Evolutionary conservation across 2,888 invertebrate genomes (phyloP), one percentile per base, ranked within the genome.

Genomic region (Oscheius myriophilus): DNA sequence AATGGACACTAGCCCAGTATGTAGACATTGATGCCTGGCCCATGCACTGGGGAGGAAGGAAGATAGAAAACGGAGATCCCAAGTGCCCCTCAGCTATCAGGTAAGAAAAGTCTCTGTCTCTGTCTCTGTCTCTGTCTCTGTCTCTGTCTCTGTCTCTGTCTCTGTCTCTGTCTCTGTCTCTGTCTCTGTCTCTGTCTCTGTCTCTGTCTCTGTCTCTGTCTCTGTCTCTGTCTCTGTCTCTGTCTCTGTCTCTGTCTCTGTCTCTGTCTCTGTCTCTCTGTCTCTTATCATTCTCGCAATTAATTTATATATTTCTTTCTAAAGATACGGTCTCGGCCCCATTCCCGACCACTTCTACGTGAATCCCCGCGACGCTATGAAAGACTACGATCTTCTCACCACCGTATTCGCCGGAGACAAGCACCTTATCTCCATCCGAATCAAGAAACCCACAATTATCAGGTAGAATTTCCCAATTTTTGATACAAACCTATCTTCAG

Each of bases 321-420:
- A 4, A 7, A 73, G 81, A 67, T 86, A 83, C 69, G 85, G 84
- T n/a, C 76, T 81, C 18, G 86, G 85, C 0, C 84, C 84, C 4
- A 81, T 86, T 41, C 85, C 86, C 9, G 84, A 84, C 63, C 73
- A 75, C 42, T 86, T 81, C 71, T 86, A 76, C 67, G 81, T 84
- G 43, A 82, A 86, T 70, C 74, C 78, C 26, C 71, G 75, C 26
- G 73, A 67, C 23, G 83, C 81, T 49, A 81, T 83, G 81, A 72
- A 79, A 1, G 83, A 84, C 71, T 85, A 83, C 72, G 84, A 86
- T 66, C 82, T 82, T 61, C 69, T 82, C 73, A 84, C 84, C 39
- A 86, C 86, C 14, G 85, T 86, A 1, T 86, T 85, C 70, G 84
- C 86, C 11, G 85, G 86, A 42, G 83, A 86, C 70, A 86, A 86